Evolutionary conservation across 2,797 vertebrate species (phyloP).

Genomic region (Acomys russatus): DNA sequence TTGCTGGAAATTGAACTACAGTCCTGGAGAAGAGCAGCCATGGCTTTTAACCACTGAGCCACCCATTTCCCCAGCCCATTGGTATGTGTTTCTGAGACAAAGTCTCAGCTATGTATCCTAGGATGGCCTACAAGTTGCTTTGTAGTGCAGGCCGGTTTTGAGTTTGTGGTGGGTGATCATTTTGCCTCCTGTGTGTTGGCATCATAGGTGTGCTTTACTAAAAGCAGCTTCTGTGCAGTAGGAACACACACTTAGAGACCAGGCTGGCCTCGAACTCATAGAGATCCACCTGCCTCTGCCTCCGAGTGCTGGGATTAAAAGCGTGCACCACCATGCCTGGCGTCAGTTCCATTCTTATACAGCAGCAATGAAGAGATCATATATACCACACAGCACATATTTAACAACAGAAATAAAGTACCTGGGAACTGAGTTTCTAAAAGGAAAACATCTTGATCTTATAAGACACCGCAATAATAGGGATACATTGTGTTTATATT

Average conservation of each 20-base stretch:
- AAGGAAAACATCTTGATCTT: not conserved
- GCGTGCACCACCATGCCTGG: too few species aligned
- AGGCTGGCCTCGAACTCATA: too few species aligned
- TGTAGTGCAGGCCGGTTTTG: not conserved
- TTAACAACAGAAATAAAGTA: not conserved
- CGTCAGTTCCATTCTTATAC: not conserved
- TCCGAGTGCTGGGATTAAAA: not conserved
- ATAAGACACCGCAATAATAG: not conserved
- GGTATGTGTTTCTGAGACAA: not conserved
- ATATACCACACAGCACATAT: not conserved
- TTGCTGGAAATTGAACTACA: not conserved
- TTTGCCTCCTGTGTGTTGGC: not conserved
- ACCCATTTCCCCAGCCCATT: not conserved
- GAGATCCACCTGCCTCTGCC: too few species aligned
- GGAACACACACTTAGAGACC: not conserved
- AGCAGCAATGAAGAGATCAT: not conserved
- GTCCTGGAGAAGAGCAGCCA: not conserved
- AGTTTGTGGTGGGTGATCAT: not conserved
- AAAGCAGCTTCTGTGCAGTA: not conserved
- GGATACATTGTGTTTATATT: not conserved
- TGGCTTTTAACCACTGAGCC: not conserved
- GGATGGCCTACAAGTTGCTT: not conserved
- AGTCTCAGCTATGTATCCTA: not conserved
- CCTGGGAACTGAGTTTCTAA: not conserved
- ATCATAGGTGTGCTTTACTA: not conserved